These are phyloP conservation scores for Meandrusa payeni DNA, from an alignment of 2,888 invertebrate genomes.

Conservation along the genomic window DNA sequence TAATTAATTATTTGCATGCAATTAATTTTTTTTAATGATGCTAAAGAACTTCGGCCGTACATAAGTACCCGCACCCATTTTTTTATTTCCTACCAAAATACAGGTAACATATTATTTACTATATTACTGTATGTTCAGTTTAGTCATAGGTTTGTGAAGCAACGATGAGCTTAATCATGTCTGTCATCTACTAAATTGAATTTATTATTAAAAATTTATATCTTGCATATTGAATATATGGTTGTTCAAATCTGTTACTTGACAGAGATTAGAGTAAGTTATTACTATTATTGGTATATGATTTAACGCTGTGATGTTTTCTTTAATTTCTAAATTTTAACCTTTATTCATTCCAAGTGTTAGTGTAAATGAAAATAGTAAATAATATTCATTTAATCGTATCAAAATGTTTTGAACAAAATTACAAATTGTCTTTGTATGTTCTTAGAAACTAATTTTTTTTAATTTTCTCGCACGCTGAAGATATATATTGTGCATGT, in stretches of 20 bases:
- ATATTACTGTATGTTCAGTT: no score
- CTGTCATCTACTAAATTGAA: no score
- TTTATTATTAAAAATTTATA: no score
- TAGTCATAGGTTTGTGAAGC: no score
- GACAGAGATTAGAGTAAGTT: neutral
- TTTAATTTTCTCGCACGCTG: slow-evolving; percentile 15
- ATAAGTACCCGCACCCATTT: no score
- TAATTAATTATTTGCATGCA: no score
- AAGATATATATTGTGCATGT: slow-evolving; percentile 23
- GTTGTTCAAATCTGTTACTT: neutral
- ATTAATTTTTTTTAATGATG: no score
- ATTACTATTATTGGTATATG: slow-evolving; percentile 1
- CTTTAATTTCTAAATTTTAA: slow-evolving; percentile 12
- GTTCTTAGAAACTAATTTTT: slow-evolving; percentile 2
- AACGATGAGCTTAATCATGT: no score
- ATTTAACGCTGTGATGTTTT: slow-evolving; percentile 21
- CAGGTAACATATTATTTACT: no score
- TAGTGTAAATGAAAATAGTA: neutral
- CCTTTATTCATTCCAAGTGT: neutral
- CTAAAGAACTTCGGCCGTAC: no score
- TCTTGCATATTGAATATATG: no score
- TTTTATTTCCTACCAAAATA: no score
- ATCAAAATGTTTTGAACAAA: slow-evolving; percentile 18
- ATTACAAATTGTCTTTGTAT: neutral
- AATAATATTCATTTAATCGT: slow-evolving; percentile 3